phyloP scores from a whole-genome alignment of 2,888 invertebrate species.

The Dexiosoma caninum region DNA sequence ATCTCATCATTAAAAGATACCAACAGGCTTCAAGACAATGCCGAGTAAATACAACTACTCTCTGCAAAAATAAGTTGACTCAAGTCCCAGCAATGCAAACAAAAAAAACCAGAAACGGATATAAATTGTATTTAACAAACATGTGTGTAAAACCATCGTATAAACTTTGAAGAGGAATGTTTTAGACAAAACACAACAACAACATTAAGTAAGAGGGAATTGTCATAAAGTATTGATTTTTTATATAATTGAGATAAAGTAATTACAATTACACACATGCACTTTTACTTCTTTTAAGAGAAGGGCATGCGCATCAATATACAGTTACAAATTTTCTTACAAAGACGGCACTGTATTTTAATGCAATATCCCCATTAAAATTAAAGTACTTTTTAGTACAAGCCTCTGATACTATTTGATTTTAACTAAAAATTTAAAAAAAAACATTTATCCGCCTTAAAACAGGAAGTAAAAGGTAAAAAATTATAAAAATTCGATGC shows the following conservation, averaged over 20 bases:
- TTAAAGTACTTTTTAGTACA: conserved; percentile 18
- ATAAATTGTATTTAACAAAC: conserved; percentile 14
- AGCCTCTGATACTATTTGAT: too few relatives aligned
- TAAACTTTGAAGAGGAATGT: conserved; percentile 23
- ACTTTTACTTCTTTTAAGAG: neutral
- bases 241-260: conserved; percentile 48
- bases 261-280: neutral
- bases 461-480: too few relatives aligned
- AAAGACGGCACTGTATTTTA: neutral
- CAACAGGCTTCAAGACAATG: conserved; percentile 57
- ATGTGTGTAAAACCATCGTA: conserved; percentile 32
- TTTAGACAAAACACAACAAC: conserved; percentile 21
- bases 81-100: conserved; percentile 7
- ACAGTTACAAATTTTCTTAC: neutral
- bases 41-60: conserved; percentile 19
- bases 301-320: conserved; percentile 48
- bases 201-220: conserved; percentile 26
- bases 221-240: conserved; percentile 60
- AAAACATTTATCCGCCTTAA: too few relatives aligned
- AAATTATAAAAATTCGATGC: too few relatives aligned
- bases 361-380: too few relatives aligned
- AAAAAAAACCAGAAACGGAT: neutral
- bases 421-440: too few relatives aligned
- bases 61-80: neutral
- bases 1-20: conserved; percentile 33